Evolutionary conservation across 2,888 invertebrate species (phyloP).

Genomic region (Resseliella maxima): DNA sequence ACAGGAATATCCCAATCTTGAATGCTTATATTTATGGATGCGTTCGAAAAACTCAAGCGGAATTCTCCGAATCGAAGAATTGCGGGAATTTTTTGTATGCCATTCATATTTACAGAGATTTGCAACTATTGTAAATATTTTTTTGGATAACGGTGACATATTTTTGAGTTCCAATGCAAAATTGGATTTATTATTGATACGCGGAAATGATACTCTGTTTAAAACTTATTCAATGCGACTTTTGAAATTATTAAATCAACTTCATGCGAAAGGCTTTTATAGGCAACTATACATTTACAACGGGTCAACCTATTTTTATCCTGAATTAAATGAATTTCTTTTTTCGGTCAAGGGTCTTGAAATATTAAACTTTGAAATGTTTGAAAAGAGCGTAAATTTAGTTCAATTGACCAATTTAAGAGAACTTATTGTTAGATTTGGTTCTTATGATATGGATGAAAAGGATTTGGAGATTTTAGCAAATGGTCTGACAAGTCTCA

Average conservation of each 20-base stretch:
- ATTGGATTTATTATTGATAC: neutral
- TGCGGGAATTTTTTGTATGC: neutral
- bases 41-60: neutral
- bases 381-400: neutral
- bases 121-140: neutral
- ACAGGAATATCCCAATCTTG: neutral
- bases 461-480: neutral
- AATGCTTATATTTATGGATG: neutral
- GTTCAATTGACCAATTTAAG: neutral
- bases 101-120: neutral
- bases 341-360: too few relatives aligned
- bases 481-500: neutral
- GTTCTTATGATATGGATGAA: neutral
- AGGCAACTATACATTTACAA: too few relatives aligned
- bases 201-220: too few relatives aligned
- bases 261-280: neutral
- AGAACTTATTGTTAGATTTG: neutral
- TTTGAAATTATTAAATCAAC: conserved; percentile 17
- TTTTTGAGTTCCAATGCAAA: neutral
- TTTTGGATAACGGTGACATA: neutral
- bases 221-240: too few relatives aligned
- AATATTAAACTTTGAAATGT: neutral
- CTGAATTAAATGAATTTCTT: too few relatives aligned
- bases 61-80: neutral
- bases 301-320: too few relatives aligned